These are phyloP conservation scores for Acanthurus lineatus DNA, from an alignment of 2,797 vertebrate species.

Conservation along the genomic window DNA sequence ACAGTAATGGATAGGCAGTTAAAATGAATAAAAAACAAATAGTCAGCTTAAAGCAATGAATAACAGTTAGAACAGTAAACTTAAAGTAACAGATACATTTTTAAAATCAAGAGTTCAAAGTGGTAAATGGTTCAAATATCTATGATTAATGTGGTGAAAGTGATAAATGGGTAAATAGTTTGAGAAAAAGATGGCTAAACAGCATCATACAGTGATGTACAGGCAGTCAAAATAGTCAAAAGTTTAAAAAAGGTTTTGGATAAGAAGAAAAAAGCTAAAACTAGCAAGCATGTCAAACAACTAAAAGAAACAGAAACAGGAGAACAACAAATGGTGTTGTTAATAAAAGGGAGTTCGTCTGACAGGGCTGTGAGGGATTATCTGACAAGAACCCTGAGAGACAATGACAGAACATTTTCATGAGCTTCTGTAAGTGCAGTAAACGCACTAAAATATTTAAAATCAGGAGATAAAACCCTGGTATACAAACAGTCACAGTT, in stretches of 20 bases:
- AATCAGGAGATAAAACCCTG: not conserved
- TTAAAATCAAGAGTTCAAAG: not conserved
- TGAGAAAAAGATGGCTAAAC: not conserved
- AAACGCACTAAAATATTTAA: not conserved
- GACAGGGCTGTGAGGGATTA: not conserved
- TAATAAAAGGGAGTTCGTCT: not conserved
- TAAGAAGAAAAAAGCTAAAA: not conserved
- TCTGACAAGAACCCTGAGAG: not conserved
- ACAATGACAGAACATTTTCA: no score
- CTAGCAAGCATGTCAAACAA: not conserved
- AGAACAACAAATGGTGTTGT: not conserved
- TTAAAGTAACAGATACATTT: not conserved
- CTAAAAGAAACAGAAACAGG: not conserved
- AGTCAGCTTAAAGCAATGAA: no score
- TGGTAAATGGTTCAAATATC: no score
- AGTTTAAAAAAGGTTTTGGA: no score
- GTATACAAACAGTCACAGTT: not conserved
- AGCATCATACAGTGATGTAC: not conserved
- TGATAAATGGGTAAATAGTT: no score
- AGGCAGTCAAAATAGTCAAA: not conserved
- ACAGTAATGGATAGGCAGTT: not conserved
- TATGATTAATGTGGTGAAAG: no score
- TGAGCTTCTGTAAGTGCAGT: not conserved
- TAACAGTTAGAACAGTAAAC: not conserved
- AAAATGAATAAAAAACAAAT: no score